Percentiles rank a stretch among this genome's conserved stretches.
These are phyloP conservation scores for Epinotia demarniana DNA, from an alignment of 2,888 invertebrate genomes.

Conservation along the genomic window DNA sequence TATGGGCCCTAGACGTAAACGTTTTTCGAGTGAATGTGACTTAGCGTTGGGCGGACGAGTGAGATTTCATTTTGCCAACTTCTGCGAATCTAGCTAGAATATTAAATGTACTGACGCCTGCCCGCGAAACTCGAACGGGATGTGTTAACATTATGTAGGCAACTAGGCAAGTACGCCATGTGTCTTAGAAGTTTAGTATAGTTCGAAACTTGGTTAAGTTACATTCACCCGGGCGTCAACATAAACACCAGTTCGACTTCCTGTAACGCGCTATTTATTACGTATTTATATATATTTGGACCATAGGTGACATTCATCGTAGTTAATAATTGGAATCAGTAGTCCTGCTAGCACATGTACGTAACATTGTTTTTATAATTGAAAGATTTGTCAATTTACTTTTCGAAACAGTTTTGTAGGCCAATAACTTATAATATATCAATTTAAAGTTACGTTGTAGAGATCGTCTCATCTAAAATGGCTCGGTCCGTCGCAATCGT, in stretches of 20 bases:
- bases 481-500: background rate
- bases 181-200: conserved; percentile 12
- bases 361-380: conserved; percentile 46
- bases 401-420: conserved; percentile 8
- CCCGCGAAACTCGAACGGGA: background rate
- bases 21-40: conserved; percentile 37
- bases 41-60: conserved; percentile 16
- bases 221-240: conserved; percentile 62
- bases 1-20: conserved; percentile 43
- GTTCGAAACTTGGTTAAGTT: conserved; percentile 51
- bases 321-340: conserved; percentile 57
- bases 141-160: background rate
- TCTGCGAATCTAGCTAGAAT: conserved; percentile 11
- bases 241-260: conserved; percentile 65
- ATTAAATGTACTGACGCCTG: background rate
- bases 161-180: too few species aligned
- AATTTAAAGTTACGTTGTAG: conserved; percentile 14
- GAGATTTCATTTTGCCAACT: conserved; percentile 11
- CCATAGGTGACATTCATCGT: conserved; percentile 47
- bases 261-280: conserved; percentile 59
- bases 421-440: conserved; percentile 20
- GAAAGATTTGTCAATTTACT: conserved; percentile 28
- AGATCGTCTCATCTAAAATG: conserved; percentile 26
- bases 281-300: conserved; percentile 49
- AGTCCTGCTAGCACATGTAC: conserved; percentile 64